Percentiles rank a stretch among this genome's conserved stretches.
Conservation (phyloP, 2,797 vertebrate genomes). For the Myotis daubentonii region DNA sequence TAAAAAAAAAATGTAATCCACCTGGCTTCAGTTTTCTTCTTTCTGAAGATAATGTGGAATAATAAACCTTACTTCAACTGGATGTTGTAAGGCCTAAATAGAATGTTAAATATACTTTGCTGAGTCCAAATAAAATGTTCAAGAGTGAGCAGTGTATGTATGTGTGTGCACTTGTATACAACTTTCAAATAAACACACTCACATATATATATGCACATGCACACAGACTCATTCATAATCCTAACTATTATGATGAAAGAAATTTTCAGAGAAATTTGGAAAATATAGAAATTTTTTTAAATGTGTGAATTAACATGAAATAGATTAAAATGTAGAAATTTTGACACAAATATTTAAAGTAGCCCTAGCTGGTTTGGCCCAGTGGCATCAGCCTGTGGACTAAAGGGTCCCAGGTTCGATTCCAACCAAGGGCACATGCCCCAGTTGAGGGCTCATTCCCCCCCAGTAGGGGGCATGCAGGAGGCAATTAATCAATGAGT, state of each 20-base stretch:
- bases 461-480: no score
- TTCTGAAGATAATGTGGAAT: background rate
- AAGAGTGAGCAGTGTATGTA: background rate
- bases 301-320: background rate
- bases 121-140: background rate
- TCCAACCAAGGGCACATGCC: no score
- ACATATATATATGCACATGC: background rate
- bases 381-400: no score
- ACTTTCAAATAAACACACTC: background rate
- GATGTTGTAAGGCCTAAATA: background rate
- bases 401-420: no score
- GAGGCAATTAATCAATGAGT: no score
- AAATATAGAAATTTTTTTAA: background rate
- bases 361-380: no score
- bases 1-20: no score
- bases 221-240: background rate
- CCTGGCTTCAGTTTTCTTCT: background rate
- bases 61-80: background rate
- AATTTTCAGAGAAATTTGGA: background rate
- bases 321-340: background rate
- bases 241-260: background rate
- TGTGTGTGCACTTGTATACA: background rate
- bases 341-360: background rate
- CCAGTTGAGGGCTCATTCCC: no score
- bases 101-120: background rate